Percentiles rank a stretch among this genome's conserved stretches.
Evolutionary conservation across 2,888 invertebrate species (phyloP).

Genomic region (Cotesia congregata): DNA sequence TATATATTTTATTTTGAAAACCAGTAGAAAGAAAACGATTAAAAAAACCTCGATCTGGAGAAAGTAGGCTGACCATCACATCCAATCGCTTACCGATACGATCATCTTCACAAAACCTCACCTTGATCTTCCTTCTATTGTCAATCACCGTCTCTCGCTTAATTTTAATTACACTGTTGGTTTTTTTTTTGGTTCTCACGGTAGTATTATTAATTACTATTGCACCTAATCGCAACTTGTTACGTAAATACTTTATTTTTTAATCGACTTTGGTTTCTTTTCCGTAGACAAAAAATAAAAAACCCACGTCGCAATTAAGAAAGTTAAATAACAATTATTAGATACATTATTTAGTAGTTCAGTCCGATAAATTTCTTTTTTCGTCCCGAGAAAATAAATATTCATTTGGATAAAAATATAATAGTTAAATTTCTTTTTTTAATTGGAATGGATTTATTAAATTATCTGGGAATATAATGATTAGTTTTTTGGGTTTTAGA

Average conservation of each 20-base stretch:
- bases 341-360: no score
- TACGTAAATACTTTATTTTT: background rate
- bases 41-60: conserved; percentile 67
- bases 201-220: background rate
- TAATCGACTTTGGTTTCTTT: no score
- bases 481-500: no score
- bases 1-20: background rate
- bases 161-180: background rate
- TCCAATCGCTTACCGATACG: conserved; percentile 41
- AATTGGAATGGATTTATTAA: no score
- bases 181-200: background rate
- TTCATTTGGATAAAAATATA: no score
- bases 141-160: background rate
- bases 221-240: background rate
- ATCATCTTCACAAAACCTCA: background rate
- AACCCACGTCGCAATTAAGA: no score
- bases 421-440: no score
- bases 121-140: conserved; percentile 1
- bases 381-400: no score
- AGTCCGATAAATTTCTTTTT: no score
- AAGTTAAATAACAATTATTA: no score
- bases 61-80: conserved; percentile 63
- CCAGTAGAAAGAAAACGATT: conserved; percentile 16
- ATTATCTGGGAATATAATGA: no score
- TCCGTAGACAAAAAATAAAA: no score